Percentiles rank a stretch among this genome's conserved stretches.
Evolutionary conservation across 2,113 vertebrate species (phyloP).

Genomic region (Oreochromis niloticus): DNA sequence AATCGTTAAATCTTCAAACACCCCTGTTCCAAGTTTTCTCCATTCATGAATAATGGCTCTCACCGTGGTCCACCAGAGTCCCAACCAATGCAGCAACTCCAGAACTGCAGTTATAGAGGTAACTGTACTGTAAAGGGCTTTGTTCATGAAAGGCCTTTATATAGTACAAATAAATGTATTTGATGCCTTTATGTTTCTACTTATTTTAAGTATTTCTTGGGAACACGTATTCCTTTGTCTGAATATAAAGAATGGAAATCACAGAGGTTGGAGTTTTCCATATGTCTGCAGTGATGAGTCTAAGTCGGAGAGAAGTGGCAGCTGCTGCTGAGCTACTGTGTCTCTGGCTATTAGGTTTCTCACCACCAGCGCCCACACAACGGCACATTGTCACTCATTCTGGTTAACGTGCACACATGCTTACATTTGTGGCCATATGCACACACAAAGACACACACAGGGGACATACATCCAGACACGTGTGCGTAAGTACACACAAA

Average conservation of each 20-base stretch:
- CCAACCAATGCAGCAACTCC: not conserved
- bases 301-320: slow-evolving; percentile 41
- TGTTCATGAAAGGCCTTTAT: not conserved
- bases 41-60: not conserved
- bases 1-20: not conserved
- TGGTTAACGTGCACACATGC: slow-evolving; percentile 49
- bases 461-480: slow-evolving; percentile 16
- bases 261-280: not conserved
- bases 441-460: slow-evolving; percentile 20
- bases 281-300: not conserved
- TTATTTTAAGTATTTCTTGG: not conserved
- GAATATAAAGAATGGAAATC: not conserved
- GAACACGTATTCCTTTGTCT: not conserved
- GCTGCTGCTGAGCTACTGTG: slow-evolving; percentile 55
- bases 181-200: not conserved
- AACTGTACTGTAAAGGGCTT: not conserved
- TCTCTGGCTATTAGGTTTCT: slow-evolving; percentile 60
- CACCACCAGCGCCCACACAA: slow-evolving; percentile 33
- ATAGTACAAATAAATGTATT: not conserved
- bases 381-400: slow-evolving; percentile 40
- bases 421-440: slow-evolving; percentile 47
- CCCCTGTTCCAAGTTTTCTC: not conserved
- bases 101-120: not conserved
- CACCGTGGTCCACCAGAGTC: fast-evolving
- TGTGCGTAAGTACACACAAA: not conserved